Evolutionary conservation across 1,140 invertebrate species (phyloP).

Genomic region (Lepidurus apus): DNA sequence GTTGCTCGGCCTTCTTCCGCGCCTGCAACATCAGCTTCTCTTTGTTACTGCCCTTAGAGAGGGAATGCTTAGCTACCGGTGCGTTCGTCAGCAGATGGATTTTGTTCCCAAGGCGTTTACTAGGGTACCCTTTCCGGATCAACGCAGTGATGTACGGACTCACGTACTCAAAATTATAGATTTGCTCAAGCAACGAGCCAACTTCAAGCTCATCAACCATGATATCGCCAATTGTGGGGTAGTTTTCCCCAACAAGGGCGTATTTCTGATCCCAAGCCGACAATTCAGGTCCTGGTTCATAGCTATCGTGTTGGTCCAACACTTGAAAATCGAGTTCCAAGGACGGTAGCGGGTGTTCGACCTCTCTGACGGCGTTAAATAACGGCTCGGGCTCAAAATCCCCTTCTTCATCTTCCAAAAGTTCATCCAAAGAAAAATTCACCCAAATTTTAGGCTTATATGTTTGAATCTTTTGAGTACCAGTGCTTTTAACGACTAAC

Average conservation of each 20-base stretch:
- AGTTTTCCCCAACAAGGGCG: background rate
- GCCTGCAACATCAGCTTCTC: background rate
- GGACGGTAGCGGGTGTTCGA: background rate
- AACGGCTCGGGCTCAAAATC: background rate
- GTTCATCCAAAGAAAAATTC: background rate
- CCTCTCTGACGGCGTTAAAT: background rate
- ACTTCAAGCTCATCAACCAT: background rate
- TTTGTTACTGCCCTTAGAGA: background rate
- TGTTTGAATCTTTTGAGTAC: background rate
- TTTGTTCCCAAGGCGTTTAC: background rate
- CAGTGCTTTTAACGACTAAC: background rate
- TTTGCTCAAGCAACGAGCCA: background rate
- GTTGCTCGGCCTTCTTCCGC: background rate
- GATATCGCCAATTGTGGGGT: background rate
- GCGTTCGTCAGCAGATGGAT: slow-evolving; percentile 1
- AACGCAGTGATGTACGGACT: background rate
- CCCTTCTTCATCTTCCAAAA: background rate
- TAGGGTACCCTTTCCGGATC: background rate
- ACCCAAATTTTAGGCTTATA: background rate
- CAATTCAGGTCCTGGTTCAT: background rate
- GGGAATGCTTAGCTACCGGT: background rate
- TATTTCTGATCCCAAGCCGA: too few relatives aligned
- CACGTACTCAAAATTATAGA: slow-evolving; percentile 10
- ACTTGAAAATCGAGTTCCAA: background rate
- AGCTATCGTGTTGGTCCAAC: background rate